phyloP scores from a whole-genome alignment of 2,113 vertebrate genomes.

The Paracanthobrama guichenoti region DNA sequence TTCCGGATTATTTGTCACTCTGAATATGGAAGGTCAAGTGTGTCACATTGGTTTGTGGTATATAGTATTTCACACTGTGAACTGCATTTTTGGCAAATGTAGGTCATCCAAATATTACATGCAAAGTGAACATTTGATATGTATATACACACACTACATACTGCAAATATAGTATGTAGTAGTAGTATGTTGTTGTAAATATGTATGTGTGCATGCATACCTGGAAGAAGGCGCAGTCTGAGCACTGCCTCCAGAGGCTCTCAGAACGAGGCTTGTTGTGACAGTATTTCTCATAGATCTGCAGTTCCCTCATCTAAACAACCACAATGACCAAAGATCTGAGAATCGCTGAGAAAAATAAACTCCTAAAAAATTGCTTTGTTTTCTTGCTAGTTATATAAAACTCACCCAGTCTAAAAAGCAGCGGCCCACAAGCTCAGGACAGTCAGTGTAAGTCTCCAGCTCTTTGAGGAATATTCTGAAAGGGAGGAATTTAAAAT shows the following conservation, averaged over 20 bases:
- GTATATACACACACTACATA: neutral
- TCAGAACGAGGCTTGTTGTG: conserved; percentile 98
- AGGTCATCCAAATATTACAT: neutral
- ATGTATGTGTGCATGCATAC: conserved; percentile 66
- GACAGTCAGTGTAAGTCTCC: conserved; percentile 86
- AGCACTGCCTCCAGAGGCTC: conserved; percentile 96
- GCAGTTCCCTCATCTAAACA: conserved; percentile 92
- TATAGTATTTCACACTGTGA: neutral
- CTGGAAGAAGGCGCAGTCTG: conserved; percentile 95
- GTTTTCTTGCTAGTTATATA: neutral
- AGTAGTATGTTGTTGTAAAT: neutral
- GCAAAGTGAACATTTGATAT: neutral
- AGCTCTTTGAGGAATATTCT: conserved; percentile 92
- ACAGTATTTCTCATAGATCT: conserved; percentile 98
- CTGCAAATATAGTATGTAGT: neutral
- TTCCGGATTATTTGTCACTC: neutral
- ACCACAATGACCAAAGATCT: neutral
- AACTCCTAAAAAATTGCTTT: neutral
- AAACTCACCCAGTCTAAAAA: conserved; percentile 86
- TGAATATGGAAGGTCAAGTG: too few relatives aligned
- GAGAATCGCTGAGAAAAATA: neutral
- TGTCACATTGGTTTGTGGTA: neutral
- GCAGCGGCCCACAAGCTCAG: conserved; percentile 90
- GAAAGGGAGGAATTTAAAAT: neutral
- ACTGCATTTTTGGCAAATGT: neutral